Conservation (phyloP, 2,113 vertebrate species). For the Chaetodon auriga region DNA sequence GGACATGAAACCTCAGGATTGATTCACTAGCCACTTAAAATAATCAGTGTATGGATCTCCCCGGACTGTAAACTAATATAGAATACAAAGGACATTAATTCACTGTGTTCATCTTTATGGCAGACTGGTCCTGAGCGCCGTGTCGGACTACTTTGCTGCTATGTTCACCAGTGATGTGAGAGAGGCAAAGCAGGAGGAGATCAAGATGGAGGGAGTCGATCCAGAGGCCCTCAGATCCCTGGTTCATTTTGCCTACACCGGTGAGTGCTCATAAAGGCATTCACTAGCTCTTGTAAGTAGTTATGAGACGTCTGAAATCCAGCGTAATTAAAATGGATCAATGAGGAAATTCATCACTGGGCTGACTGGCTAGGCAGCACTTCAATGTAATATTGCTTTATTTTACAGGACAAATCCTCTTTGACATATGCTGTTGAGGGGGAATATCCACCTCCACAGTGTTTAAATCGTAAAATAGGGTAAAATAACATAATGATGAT, state of each 20-base stretch:
- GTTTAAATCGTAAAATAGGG: neutral
- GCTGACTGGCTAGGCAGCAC: slow-evolving; percentile 9
- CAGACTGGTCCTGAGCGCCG: slow-evolving; percentile 95
- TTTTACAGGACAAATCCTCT: slow-evolving; percentile 28
- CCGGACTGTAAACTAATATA: neutral
- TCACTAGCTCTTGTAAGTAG: slow-evolving; percentile 54
- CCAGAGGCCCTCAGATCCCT: slow-evolving; percentile 92
- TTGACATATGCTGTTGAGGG: neutral
- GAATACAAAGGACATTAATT: slow-evolving; percentile 29
- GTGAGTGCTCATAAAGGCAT: slow-evolving; percentile 84
- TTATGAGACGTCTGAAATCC: slow-evolving; percentile 59
- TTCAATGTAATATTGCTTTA: slow-evolving; percentile 13
- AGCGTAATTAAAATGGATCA: slow-evolving; percentile 69
- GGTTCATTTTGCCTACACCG: slow-evolving; percentile 96
- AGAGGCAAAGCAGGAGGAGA: slow-evolving; percentile 96
- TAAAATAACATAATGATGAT: neutral
- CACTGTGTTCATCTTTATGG: slow-evolving; percentile 47
- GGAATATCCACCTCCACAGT: neutral
- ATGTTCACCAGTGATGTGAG: slow-evolving; percentile 98
- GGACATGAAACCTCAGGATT: slow-evolving; percentile 11
- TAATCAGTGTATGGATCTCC: slow-evolving; percentile 9
- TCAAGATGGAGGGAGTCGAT: slow-evolving; percentile 98
- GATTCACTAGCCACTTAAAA: slow-evolving; percentile 31
- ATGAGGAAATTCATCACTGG: slow-evolving; percentile 52
- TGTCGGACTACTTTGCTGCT: slow-evolving; percentile 97